Evolutionary conservation across 2,113 vertebrate genomes (phyloP).

Genomic region (Rhinoderma darwinii): DNA sequence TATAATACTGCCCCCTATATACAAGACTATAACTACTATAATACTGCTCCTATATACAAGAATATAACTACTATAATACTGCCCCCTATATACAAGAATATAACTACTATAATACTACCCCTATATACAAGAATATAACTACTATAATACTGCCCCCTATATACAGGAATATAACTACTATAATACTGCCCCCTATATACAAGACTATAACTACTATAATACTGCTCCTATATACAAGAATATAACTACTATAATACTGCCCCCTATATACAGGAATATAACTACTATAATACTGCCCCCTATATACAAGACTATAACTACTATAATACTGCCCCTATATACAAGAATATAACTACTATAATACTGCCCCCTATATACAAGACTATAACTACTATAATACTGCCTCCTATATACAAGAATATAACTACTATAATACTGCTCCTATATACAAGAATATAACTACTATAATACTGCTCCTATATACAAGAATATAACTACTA

Average conservation of each 20-base stretch:
- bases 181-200: not conserved
- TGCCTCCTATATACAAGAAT: not conserved
- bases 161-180: not conserved
- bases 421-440: not conserved
- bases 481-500: too few relatives aligned
- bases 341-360: not conserved
- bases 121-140: too few relatives aligned
- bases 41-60: too few relatives aligned
- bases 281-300: constrained; percentile 3
- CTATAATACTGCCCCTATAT: constrained; percentile 6
- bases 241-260: constrained; percentile 11
- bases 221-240: not conserved
- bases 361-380: too few relatives aligned
- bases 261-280: constrained; percentile 8
- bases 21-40: not conserved
- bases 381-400: constrained; percentile 11
- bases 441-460: too few relatives aligned
- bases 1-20: not conserved
- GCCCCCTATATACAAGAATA: too few relatives aligned
- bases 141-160: constrained; percentile 23
- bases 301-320: constrained; percentile 4
- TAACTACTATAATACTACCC: too few relatives aligned
- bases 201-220: constrained; percentile 15
- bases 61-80: not conserved
- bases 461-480: not conserved